Evolutionary conservation across 2,888 invertebrate genomes (phyloP).

Genomic region (Meteorus cinctellus): DNA sequence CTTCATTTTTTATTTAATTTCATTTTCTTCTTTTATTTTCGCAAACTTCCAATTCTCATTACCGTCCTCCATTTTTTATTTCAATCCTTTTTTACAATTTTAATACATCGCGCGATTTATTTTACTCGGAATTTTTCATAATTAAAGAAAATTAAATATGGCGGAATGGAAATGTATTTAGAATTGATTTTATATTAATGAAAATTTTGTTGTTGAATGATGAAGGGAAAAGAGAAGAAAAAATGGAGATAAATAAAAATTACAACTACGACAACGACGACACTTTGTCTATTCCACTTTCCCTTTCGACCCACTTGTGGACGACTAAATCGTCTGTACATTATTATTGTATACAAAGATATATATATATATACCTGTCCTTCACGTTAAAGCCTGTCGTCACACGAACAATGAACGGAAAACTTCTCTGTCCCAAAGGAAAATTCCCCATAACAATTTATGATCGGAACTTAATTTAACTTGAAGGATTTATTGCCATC

Average conservation of each 20-base stretch:
- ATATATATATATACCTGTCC: background rate
- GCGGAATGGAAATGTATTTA: too few species aligned
- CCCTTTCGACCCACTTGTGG: constrained; percentile 55
- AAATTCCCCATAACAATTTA: background rate
- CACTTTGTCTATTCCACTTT: constrained; percentile 45
- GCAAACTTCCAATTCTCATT: too few species aligned
- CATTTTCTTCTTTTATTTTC: background rate
- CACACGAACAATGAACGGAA: background rate
- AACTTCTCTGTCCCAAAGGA: background rate
- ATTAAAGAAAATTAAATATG: too few species aligned
- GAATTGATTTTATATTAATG: too few species aligned
- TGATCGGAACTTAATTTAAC: background rate
- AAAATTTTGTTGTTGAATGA: background rate
- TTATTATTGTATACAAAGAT: background rate
- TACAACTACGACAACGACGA: constrained; percentile 46
- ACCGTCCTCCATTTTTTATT: too few species aligned
- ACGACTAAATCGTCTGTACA: constrained; percentile 29
- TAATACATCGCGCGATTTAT: too few species aligned
- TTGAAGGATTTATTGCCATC: background rate
- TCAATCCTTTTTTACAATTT: too few species aligned
- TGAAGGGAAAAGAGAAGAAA: background rate
- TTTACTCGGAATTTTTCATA: too few species aligned
- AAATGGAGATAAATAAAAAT: background rate
- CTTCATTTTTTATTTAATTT: background rate
- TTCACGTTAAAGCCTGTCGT: background rate